Evolutionary conservation across 2,888 invertebrate species (phyloP).

Genomic region (Chironomus tentans): DNA sequence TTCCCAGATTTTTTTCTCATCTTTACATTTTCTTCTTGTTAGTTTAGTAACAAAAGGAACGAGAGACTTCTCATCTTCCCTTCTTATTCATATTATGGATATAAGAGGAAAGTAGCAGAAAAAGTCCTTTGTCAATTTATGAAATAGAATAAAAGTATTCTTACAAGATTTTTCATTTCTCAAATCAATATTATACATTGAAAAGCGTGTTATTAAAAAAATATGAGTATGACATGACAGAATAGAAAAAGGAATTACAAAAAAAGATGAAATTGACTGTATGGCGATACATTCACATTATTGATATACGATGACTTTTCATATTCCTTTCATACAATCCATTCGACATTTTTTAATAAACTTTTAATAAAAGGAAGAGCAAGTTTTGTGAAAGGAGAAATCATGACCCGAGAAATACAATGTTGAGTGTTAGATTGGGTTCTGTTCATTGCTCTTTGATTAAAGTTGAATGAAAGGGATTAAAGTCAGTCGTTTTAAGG

Average conservation of each 20-base stretch:
- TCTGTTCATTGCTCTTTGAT: too few species aligned
- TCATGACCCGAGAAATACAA: neutral
- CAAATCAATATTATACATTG: neutral
- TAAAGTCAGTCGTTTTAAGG: neutral
- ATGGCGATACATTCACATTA: neutral
- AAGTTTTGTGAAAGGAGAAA: neutral
- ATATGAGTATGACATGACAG: constrained; percentile 1
- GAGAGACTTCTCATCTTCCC: neutral
- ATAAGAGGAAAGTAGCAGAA: neutral
- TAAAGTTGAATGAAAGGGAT: neutral
- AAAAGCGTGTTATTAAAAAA: neutral
- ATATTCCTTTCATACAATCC: neutral
- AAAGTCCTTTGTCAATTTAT: constrained; percentile 4
- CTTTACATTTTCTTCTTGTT: constrained; percentile 16
- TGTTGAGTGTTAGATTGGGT: too few species aligned
- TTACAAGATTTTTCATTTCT: neutral
- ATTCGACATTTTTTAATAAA: neutral
- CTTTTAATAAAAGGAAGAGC: neutral
- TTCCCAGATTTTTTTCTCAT: neutral
- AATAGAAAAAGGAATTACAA: neutral
- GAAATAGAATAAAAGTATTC: neutral
- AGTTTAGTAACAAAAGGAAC: neutral
- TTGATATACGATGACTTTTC: neutral
- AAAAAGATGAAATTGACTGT: neutral
- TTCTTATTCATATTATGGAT: neutral